Base-by-base conservation (phyloP, 2,797 vertebrate species). In the Phylloscopus collybita region DNA sequence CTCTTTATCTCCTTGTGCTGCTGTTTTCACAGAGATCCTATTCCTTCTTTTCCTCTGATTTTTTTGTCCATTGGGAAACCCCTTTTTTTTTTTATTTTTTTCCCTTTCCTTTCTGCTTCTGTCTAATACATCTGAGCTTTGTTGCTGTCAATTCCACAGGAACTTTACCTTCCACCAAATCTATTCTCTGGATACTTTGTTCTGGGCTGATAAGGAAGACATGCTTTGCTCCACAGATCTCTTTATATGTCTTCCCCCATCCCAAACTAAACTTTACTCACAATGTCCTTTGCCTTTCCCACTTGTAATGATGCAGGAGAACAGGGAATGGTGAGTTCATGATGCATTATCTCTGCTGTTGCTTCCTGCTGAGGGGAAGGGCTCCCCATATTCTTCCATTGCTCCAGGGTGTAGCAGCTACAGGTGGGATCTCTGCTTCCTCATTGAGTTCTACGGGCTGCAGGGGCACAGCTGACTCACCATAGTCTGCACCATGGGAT, bases 241-340 rank as follows among this genome's bases (percentile, higher is more conserved):
- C 7, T 64, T 64, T 32, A 20, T n/a, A 45, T 8, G 9, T 67
- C 59, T 78, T 57, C 7, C 5, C 10, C 38, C n/a, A 59, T 38
- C 38, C 30, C 11, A 11, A 25, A 19, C 12, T 44, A 15, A 61
- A 11, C 11, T 79, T 61, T 17, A 25, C 18, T 50, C 36, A 11
- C 5, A 6, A 27, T 36, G 13, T 45, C 21, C 42, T 76, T 49
- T 29, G 9, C 5, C 13, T 81, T 7, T n/a, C 56, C 4, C 9
- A 20, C 4, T 6, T 14, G 5, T 6, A 16, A 30, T 1, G 5
- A 23, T 4, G 6, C 25, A 36, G 15, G 21, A 34, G 4, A 45
- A 26, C 7, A 11, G 10, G 30, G 20, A 71, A 45, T 64, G 15
- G 18, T 45, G 42, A 82, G 15, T 44, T 66, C 36, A 34, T 3